Conservation (phyloP, 2,797 vertebrate species). For the Siniperca scherzeri region DNA sequence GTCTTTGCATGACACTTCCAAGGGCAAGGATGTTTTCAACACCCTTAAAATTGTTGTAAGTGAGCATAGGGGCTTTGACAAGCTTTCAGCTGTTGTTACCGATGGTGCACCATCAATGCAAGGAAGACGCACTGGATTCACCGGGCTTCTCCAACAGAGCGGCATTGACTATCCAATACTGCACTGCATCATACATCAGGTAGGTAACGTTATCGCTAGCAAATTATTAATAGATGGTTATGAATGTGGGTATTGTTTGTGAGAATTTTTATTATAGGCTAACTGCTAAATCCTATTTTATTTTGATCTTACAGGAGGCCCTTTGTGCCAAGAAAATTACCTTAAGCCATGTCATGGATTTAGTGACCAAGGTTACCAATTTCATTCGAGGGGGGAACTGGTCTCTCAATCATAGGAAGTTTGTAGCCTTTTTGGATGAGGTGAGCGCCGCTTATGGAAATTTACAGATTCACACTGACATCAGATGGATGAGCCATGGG, state of each 20-base stretch:
- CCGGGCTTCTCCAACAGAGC: not conserved
- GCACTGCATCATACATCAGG: not conserved
- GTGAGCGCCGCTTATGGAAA: not conserved
- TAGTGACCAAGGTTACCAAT: slow-evolving; percentile 19
- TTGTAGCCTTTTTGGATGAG: slow-evolving; percentile 28
- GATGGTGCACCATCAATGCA: not conserved
- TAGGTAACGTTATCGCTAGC: not conserved
- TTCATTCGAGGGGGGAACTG: slow-evolving; percentile 18
- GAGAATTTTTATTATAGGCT: not conserved
- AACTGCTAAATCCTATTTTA: not conserved
- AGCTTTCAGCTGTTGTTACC: slow-evolving; percentile 20
- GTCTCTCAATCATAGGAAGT: slow-evolving; percentile 21
- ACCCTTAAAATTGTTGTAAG: not conserved
- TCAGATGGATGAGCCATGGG: slow-evolving; percentile 36
- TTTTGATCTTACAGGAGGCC: not conserved
- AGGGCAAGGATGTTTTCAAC: slow-evolving; percentile 1
- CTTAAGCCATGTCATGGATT: slow-evolving; percentile 18
- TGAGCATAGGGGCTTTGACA: not conserved
- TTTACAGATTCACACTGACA: slow-evolving; percentile 16
- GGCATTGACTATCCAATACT: not conserved
- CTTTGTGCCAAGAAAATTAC: slow-evolving; percentile 8
- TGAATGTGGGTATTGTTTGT: no score
- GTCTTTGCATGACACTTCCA: slow-evolving; percentile 34
- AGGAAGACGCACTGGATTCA: slow-evolving; percentile 8
- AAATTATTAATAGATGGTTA: not conserved